phyloP scores from a whole-genome alignment of 1,140 invertebrate species.

The Nautilus pompilius region DNA sequence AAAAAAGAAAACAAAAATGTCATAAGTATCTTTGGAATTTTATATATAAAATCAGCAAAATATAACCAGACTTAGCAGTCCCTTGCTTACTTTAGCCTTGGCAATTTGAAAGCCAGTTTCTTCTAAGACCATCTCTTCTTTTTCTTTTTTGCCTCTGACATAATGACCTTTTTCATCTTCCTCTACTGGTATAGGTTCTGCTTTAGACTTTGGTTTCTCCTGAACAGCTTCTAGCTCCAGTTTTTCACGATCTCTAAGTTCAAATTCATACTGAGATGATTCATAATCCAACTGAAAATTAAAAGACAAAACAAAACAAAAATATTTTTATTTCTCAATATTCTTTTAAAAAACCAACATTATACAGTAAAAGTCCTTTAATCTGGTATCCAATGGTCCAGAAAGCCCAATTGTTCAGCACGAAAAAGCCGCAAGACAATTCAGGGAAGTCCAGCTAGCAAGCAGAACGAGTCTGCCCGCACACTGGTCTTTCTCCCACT shows the following conservation, averaged over 20 bases:
- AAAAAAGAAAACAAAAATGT: constrained; percentile 7
- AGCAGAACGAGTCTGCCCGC: no score
- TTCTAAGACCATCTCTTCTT: constrained; percentile 25
- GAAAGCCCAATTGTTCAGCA: no score
- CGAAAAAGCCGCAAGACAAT: no score
- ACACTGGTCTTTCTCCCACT: no score
- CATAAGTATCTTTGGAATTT: background rate
- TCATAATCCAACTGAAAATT: constrained; percentile 25
- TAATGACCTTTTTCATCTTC: constrained; percentile 33
- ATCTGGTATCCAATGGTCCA: no score
- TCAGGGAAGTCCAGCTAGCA: no score
- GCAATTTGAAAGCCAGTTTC: constrained; percentile 36
- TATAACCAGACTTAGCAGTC: no score
- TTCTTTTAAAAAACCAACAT: no score
- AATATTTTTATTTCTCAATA: no score
- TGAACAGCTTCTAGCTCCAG: constrained; percentile 23
- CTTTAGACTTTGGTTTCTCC: constrained; percentile 24
- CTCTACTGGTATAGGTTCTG: constrained; percentile 18
- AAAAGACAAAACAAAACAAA: background rate
- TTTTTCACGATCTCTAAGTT: constrained; percentile 20
- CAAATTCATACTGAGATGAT: constrained; percentile 11
- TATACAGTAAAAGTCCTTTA: no score
- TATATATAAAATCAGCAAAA: background rate
- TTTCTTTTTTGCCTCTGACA: constrained; percentile 19
- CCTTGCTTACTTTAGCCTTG: constrained; percentile 32